phyloP scores from a whole-genome alignment of 2,797 vertebrate species.

The Cuniculus paca region DNA sequence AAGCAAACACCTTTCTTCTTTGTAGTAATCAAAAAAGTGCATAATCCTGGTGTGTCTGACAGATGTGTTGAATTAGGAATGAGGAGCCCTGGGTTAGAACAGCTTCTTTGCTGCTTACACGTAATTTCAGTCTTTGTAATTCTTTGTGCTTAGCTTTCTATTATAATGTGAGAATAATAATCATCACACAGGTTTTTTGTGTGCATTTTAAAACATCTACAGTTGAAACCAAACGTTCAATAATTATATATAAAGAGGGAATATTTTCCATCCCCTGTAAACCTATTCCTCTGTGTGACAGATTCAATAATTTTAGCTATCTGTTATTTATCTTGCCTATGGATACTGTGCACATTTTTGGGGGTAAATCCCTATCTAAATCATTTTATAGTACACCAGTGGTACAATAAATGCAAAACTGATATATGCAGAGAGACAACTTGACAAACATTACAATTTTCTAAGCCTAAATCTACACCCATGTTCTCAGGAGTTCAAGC shows the following conservation, averaged over 20 bases:
- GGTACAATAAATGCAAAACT: background rate
- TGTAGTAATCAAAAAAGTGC: background rate
- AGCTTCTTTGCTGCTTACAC: background rate
- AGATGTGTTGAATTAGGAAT: background rate
- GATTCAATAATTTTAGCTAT: background rate
- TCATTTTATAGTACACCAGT: background rate
- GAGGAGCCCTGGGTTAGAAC: background rate
- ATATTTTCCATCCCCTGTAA: background rate
- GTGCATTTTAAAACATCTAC: background rate
- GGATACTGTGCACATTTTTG: background rate
- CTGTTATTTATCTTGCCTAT: background rate
- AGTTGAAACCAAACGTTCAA: background rate
- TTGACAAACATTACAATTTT: background rate
- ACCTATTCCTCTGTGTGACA: background rate
- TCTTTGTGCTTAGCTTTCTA: background rate
- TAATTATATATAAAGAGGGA: background rate
- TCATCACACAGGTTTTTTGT: background rate
- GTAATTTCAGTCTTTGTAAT: background rate
- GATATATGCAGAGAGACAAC: background rate
- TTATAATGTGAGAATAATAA: background rate
- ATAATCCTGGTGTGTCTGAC: background rate
- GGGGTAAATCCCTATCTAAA: background rate
- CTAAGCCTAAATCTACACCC: background rate
- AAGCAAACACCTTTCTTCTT: background rate
- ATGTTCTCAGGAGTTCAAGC: background rate